A percentile compares a stretch with the other conserved stretches of the same genome.
These are phyloP conservation scores for Phenganax marumi DNA, from an alignment of 92 coral and sea anemone species.

Conservation along the genomic window DNA sequence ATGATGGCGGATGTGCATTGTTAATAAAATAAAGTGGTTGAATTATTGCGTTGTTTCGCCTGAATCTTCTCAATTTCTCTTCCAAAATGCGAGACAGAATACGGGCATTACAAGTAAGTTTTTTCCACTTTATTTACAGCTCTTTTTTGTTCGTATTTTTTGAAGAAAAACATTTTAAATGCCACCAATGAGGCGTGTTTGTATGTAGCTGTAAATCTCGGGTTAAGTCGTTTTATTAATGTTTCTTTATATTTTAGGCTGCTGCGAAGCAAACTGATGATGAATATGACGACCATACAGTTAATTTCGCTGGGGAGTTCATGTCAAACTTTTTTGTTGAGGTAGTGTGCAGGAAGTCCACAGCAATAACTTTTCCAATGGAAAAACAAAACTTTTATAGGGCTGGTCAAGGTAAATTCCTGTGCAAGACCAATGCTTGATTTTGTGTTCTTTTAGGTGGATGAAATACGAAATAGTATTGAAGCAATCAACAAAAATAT, in stretches of 20 bases:
- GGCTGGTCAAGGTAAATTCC: not conserved
- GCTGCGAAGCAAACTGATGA: constrained; percentile 34
- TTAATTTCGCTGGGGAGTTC: constrained; percentile 19
- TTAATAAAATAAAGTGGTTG: not conserved
- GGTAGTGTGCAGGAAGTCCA: not conserved
- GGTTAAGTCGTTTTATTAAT: no score
- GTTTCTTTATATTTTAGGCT: not conserved
- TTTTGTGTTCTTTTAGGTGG: constrained; percentile 59
- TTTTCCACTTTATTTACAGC: not conserved
- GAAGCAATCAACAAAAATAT: constrained; percentile 82
- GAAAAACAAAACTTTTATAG: not conserved
- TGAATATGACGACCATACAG: constrained; percentile 28
- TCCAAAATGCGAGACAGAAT: constrained; percentile 31
- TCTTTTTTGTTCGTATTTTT: not conserved
- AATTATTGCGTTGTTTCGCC: constrained; percentile 6
- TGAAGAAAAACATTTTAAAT: not conserved
- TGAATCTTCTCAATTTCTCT: not conserved
- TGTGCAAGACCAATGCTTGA: not conserved
- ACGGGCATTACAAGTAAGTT: constrained; percentile 32
- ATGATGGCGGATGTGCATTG: constrained; percentile 33
- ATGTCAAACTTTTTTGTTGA: constrained; percentile 32
- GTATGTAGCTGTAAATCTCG: not conserved
- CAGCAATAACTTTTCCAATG: not conserved
- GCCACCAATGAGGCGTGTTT: not conserved
- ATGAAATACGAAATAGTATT: constrained; percentile 72